Percentiles rank a stretch among this genome's conserved stretches.
Conservation (phyloP, 2,113 vertebrate genomes). For the Upupa epops region DNA sequence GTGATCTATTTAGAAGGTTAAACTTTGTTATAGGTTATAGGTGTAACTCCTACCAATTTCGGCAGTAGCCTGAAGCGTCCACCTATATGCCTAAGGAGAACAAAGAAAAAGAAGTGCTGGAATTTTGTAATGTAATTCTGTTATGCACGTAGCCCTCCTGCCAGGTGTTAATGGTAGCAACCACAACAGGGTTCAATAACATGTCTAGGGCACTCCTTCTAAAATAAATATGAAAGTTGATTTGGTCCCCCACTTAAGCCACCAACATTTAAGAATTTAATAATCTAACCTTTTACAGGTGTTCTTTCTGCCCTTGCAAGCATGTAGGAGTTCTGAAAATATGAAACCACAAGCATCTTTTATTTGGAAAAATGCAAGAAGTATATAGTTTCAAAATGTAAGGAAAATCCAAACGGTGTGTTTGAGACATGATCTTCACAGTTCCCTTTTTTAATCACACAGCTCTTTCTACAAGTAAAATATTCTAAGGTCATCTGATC, state of each 20-base stretch:
- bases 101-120: slow-evolving; percentile 44
- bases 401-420: neutral
- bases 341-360: slow-evolving; percentile 5
- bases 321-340: neutral
- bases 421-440: neutral
- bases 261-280: slow-evolving; percentile 41
- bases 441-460: neutral
- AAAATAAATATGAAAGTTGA: slow-evolving; percentile 23
- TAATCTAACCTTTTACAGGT: slow-evolving; percentile 59
- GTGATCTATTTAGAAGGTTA: neutral
- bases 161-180: slow-evolving; percentile 55
- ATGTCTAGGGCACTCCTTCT: neutral
- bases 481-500: neutral
- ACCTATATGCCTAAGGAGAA: neutral
- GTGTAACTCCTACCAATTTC: neutral
- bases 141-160: slow-evolving; percentile 44
- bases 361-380: slow-evolving; percentile 15
- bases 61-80: neutral
- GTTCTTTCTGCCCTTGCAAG: neutral
- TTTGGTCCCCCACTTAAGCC: neutral
- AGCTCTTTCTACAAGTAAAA: neutral
- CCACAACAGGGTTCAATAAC: slow-evolving; percentile 35
- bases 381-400: neutral
- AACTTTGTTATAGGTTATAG: neutral
- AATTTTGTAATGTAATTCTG: slow-evolving; percentile 59